Conservation (phyloP, 2,113 vertebrate species). For the Zosterops lateralis region DNA sequence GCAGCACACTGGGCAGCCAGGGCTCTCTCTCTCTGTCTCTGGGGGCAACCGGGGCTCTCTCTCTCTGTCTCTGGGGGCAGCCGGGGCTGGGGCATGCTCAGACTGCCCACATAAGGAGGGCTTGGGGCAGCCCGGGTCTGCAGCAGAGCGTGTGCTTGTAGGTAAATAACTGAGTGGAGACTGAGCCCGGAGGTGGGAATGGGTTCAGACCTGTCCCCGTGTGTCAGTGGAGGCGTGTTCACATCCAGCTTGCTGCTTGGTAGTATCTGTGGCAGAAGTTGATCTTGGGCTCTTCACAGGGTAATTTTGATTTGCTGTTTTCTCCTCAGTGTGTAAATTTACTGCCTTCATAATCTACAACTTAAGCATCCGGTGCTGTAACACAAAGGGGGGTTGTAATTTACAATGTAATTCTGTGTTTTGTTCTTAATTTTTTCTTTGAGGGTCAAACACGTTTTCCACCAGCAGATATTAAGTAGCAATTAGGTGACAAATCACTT, state of each 20-base stretch:
- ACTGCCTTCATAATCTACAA: background rate
- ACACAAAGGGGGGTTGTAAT: background rate
- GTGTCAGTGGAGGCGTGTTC: background rate
- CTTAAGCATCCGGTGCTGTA: background rate
- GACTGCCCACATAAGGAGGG: background rate
- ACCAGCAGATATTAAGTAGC: background rate
- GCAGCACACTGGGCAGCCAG: background rate
- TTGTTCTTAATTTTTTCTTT: background rate
- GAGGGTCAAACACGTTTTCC: background rate
- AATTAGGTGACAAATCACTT: background rate
- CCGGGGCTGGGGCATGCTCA: background rate
- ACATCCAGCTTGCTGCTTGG: background rate
- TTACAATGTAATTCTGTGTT: background rate
- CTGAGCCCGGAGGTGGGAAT: background rate
- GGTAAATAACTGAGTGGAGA: background rate
- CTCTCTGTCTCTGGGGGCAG: background rate
- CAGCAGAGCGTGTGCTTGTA: background rate
- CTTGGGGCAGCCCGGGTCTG: background rate
- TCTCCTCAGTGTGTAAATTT: background rate
- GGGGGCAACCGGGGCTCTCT: background rate
- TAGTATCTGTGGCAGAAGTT: background rate
- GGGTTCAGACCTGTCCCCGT: slow-evolving; percentile 1
- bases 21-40: background rate
- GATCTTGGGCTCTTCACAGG: background rate
- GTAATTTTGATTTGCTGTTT: background rate